Conservation (phyloP, 2,797 vertebrate genomes). For the Macrochelys suwanniensis region DNA sequence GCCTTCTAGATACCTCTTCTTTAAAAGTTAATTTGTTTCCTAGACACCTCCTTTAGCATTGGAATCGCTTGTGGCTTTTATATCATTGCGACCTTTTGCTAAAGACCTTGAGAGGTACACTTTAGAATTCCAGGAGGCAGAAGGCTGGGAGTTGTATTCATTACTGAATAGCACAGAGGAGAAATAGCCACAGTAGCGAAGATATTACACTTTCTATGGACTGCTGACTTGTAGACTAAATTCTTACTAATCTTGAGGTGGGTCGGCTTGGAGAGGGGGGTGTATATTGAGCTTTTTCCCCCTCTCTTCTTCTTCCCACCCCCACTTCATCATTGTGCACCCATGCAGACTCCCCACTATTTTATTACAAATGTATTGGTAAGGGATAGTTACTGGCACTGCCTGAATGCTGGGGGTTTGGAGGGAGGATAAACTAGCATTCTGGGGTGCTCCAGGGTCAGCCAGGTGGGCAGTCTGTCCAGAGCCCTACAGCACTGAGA, state of each 20-base stretch:
- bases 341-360: background rate
- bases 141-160: slow-evolving; percentile 1
- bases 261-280: background rate
- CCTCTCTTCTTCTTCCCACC: background rate
- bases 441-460: background rate
- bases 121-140: background rate
- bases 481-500: background rate
- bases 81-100: background rate
- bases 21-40: slow-evolving; percentile 49
- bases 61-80: slow-evolving; percentile 8
- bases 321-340: background rate
- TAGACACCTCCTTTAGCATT: background rate
- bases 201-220: background rate
- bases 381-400: accelerated
- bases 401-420: background rate
- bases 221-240: background rate
- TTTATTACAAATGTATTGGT: background rate
- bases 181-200: background rate
- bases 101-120: background rate
- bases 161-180: slow-evolving; percentile 10
- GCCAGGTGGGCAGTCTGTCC: background rate
- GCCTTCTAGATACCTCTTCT: slow-evolving; percentile 21
- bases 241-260: slow-evolving; percentile 11
- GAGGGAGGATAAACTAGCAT: background rate
- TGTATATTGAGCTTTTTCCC: background rate